Base-by-base conservation (phyloP, 2,888 invertebrate species). In the Ditula angustiorana region DNA sequence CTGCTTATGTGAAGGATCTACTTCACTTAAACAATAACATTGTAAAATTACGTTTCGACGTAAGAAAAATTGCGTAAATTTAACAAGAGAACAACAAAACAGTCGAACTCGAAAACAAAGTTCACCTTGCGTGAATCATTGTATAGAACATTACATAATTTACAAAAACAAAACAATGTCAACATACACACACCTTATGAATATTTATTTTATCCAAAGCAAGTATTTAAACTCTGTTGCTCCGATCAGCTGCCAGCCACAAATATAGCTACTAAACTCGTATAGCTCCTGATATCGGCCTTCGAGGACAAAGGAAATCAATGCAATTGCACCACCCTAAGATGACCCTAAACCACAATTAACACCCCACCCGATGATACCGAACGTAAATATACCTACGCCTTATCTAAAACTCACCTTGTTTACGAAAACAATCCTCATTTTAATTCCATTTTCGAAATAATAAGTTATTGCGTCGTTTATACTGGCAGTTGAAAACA, bases 401-500 rank as follows among this genome's bases (percentile, higher is more conserved):
- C 66, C 66, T 70, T 77, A 78, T 67, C 74, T 74, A 63, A 69
- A 69, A 80, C 86, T 84, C 70, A 92, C 92, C 90, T 87, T 85
- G 78, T 81, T 82, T 81, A 80, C 75, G 74, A 80, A 81, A 84
- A 82, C 79, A 81, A 83, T 83, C 85, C 77, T 91, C 92, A 93
- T 91, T 91, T 87, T 91, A 88, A 85, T 85, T 86, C 88, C 93
- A 93, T 92, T 88, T 90, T 86, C 80, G 73, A 79, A 79, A 82
- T 85, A 89, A 74, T 87, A 87, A 87, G 87, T 86, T 93, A 94
- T 94, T 94, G 94, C 94, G 94, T 94, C 94, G 94, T 94, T 88
- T 87, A 78, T 82, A 85, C 87, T 93, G 88, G 90, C 91, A 91
- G 89, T 91, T 88, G 89, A 89, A 90, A 90, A 90, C 83, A 87